Evolutionary conservation across 92 coral and sea anemone species (phyloP), one percentile per base, ranked within the genome.

Genomic region (Parazoanthus atlanticus): DNA sequence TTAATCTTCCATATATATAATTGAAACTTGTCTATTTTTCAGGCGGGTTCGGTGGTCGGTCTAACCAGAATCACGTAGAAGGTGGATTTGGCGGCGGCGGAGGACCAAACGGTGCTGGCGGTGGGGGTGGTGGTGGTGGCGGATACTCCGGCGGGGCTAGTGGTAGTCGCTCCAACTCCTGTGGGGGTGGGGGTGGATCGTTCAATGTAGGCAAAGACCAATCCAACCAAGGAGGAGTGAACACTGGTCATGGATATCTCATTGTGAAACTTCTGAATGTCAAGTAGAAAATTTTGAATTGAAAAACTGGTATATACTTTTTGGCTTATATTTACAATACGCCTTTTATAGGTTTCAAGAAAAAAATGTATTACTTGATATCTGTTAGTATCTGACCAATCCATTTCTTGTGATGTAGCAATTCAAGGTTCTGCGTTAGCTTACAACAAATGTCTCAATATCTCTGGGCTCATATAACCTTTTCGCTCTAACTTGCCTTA

Each of bases 131-230:
- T 33, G 98, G 98, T 26, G 98, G 98, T 2, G 98, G 98, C 43
- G 98, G 98, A 41, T 95, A 95, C 92, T 95, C 98, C 52, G 98
- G 98, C 15, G 98, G 98, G 10, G 98, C 98, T 70, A 95, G 98
- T 95, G 98, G 98, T 15, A 93, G 96, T 80, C 96, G 96, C 30
- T 95, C 98, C 32, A 95, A 92, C 80, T 95, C 98, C 94, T 95
- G 98, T 92, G 98, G 98, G 89, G 98, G 98, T 30, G 98, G 98
- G 49, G 98, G 98, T 46, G 98, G 98, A 77, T 95, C 98, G 56
- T 90, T 73, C 85, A 95, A 95, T 75, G 86, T 64, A 23, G 98
- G 98, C 36, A 38, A 88, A 76, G 98, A 95, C 3, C 96, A 95
- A 74, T 34, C 94, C 38, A 93, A 92, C 88, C 95, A 95, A 80